Evolutionary conservation across 1,140 invertebrate genomes (phyloP).

Genomic region (Pinna nobilis): DNA sequence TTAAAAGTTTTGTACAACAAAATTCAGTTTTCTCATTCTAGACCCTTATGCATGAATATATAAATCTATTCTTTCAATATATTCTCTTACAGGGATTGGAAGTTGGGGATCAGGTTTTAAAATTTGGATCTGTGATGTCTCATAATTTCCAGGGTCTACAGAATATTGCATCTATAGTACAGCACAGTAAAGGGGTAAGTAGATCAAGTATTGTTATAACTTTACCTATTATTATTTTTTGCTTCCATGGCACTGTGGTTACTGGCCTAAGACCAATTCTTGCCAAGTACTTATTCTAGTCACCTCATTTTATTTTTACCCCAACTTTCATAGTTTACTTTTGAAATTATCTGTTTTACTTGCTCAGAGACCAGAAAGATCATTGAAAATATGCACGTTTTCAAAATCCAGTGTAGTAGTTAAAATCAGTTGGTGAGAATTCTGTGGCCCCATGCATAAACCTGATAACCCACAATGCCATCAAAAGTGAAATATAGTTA

Average conservation of each 20-base stretch:
- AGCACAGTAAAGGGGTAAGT: slow-evolving; percentile 82
- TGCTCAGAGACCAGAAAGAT: background rate
- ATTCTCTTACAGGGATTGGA: slow-evolving; percentile 82
- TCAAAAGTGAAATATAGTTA: too few relatives aligned
- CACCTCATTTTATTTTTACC: background rate
- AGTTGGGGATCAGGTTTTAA: slow-evolving; percentile 83
- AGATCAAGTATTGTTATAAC: background rate
- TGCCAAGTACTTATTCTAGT: too few relatives aligned
- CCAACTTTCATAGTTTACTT: background rate
- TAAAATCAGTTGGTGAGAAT: too few relatives aligned
- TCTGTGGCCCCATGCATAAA: too few relatives aligned
- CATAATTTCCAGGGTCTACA: slow-evolving; percentile 84
- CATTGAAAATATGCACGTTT: background rate
- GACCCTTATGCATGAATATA: background rate
- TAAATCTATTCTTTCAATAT: background rate
- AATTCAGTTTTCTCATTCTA: too few relatives aligned
- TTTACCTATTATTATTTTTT: background rate
- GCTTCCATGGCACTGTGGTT: too few relatives aligned
- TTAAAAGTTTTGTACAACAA: too few relatives aligned
- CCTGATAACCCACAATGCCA: too few relatives aligned
- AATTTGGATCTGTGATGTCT: slow-evolving; percentile 88
- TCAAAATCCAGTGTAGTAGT: too few relatives aligned
- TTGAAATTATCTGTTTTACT: too few relatives aligned
- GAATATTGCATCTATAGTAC: slow-evolving; percentile 82
- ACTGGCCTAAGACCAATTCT: too few relatives aligned